These are phyloP conservation scores for Mirza zaza DNA, from an alignment of 2,113 vertebrate genomes.

Conservation along the genomic window DNA sequence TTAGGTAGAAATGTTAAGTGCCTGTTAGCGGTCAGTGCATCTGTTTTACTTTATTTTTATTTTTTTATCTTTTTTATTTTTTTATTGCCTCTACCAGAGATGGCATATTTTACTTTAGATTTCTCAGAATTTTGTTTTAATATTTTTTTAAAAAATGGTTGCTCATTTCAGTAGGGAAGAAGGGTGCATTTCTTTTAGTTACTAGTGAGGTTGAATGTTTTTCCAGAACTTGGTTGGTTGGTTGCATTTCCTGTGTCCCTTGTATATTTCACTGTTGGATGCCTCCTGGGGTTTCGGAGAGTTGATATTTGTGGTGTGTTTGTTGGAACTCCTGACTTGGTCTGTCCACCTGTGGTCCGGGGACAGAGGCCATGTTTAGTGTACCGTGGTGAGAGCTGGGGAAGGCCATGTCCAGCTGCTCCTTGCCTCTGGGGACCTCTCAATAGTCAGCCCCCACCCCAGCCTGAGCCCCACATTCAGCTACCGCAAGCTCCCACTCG, in stretches of 20 bases:
- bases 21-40: too few relatives aligned
- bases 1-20: not conserved
- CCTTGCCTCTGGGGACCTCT: not conserved
- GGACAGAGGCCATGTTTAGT: rapidly evolving
- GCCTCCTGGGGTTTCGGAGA: not conserved
- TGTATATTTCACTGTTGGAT: rapidly evolving
- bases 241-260: not conserved
- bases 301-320: not conserved
- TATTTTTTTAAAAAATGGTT: not conserved
- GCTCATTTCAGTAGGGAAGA: not conserved
- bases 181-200: rapidly evolving
- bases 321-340: not conserved
- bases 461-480: rapidly evolving
- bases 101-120: not conserved
- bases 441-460: rapidly evolving
- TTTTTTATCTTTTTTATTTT: too few relatives aligned
- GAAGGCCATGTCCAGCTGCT: not conserved
- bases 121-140: not conserved
- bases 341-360: not conserved
- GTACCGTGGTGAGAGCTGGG: too few relatives aligned
- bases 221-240: not conserved
- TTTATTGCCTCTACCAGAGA: too few relatives aligned
- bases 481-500: not conserved
- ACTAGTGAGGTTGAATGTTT: not conserved
- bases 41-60: not conserved